Evolutionary conservation across 2,888 invertebrate genomes (phyloP).

Genomic region (Eupithecia inturbata): DNA sequence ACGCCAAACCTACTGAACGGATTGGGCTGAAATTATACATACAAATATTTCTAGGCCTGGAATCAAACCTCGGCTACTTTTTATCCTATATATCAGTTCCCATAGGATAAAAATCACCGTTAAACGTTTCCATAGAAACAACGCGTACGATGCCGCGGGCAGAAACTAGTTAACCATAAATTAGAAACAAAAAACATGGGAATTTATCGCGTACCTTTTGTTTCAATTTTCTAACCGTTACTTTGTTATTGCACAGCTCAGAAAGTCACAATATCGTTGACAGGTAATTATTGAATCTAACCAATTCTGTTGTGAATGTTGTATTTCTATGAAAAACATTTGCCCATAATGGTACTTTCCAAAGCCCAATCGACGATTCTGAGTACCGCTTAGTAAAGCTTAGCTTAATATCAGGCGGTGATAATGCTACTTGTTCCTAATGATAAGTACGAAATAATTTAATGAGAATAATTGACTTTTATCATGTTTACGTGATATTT

Average conservation of each 20-base stretch:
- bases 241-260: not conserved
- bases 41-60: no score
- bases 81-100: no score
- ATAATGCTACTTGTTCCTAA: conserved; percentile 3
- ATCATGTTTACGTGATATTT: not conserved
- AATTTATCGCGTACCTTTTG: not conserved
- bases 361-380: not conserved
- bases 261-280: not conserved
- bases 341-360: not conserved
- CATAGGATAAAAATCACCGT: no score
- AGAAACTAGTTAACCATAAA: no score
- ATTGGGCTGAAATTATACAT: no score
- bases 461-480: not conserved
- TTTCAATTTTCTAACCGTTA: not conserved
- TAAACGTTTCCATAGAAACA: no score
- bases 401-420: no score
- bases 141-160: no score
- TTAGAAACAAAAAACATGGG: no score
- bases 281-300: no score
- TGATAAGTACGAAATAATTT: not conserved
- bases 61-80: no score
- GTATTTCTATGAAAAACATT: not conserved
- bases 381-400: not conserved
- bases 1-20: no score
- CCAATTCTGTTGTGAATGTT: not conserved